Evolutionary conservation across 2,797 vertebrate species (phyloP), one percentile per base, ranked within the genome.

Genomic region (Scolopax rusticola): DNA sequence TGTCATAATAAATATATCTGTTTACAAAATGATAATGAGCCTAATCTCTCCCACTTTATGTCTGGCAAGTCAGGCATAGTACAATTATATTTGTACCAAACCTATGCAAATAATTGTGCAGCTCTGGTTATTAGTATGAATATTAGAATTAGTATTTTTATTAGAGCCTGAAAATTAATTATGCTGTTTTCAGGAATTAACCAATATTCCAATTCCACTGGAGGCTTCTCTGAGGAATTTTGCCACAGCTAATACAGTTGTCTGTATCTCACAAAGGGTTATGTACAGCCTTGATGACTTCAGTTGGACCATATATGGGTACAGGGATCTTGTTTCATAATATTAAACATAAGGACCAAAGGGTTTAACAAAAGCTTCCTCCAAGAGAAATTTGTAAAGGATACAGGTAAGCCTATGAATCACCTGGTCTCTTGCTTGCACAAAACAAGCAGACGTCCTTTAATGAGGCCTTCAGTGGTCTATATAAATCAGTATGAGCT

Each of bases 161-260:
- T 51, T 21, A 74, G 67, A 92, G 59, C 50, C 68, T 93, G 76
- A 91, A 95, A 90, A 78, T 88, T 24, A 69, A 40, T 61, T 81
- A 19, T 76, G 24, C 70, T 95, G 60, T 56, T 93, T 96, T 92
- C 80, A 95, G 41, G 64, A 93, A 71, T 64, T 75, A 89, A 60
- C 40, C 68, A 93, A 7, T 74, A 73, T 38, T 91, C 60, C 50
- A 68, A 21, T 47, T 87, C 75, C 77, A 40, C 77, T 50, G 47
- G 53, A 93, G 41, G 19, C 41, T 38, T 40, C 84, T 89, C n/a
- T 64, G 51, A 65, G 57, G 38, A 48, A 76, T 63, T 85, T 63
- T 84, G 27, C 54, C 51, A 53, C 51, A 53, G 51, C 51, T 53
- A 53, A 53, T 53, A 53, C 51, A 53, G 59, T 73, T 2, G 1